Percentiles rank a stretch among this genome's conserved stretches.
Evolutionary conservation across 2,797 vertebrate species (phyloP).

Genomic region (Pteronotus mesoamericanus): DNA sequence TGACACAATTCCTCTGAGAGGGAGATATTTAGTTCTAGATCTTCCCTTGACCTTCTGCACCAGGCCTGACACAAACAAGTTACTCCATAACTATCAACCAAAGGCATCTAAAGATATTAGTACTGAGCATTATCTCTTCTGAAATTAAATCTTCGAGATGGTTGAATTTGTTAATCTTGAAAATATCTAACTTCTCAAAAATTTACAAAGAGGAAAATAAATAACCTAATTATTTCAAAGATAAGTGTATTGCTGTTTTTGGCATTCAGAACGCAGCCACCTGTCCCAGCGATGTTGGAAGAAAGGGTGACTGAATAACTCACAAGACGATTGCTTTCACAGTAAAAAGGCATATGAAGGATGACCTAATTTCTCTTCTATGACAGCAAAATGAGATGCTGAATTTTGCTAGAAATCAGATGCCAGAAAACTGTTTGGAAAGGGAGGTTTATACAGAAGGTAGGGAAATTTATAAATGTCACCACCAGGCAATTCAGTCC

Average conservation of each 20-base stretch:
- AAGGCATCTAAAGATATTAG: background rate
- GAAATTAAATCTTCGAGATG: background rate
- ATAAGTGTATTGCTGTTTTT: background rate
- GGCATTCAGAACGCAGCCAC: background rate
- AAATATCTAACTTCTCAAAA: background rate
- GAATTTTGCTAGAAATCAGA: background rate
- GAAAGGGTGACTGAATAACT: background rate
- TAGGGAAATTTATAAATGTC: background rate
- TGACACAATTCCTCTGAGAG: background rate
- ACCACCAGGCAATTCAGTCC: background rate
- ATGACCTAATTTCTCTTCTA: background rate
- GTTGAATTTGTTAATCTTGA: background rate
- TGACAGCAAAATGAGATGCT: background rate
- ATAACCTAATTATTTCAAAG: background rate
- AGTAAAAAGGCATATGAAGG: accelerated
- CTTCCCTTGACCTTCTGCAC: background rate
- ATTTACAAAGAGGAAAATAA: background rate
- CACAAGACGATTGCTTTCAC: accelerated
- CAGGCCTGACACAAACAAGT: background rate
- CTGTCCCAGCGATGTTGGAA: accelerated
- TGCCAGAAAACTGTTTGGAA: background rate
- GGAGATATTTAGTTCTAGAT: background rate
- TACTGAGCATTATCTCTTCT: background rate
- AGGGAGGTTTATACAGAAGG: background rate
- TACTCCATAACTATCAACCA: no score